These are phyloP conservation scores for Agriopis leucophaearia DNA, from an alignment of 2,888 invertebrate species.

Conservation along the genomic window DNA sequence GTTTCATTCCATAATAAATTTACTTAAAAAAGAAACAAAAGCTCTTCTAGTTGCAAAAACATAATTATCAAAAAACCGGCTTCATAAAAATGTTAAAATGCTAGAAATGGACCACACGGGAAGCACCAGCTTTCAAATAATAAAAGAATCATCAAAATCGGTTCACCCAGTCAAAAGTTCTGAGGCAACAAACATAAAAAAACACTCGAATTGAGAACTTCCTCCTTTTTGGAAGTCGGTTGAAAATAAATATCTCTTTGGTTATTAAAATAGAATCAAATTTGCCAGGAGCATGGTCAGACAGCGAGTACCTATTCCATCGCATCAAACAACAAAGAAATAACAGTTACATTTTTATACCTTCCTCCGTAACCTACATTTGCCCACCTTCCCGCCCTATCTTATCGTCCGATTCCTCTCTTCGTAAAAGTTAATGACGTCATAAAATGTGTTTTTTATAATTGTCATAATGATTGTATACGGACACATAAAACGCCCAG, in stretches of 20 bases:
- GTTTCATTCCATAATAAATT: no score
- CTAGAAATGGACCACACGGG: no score
- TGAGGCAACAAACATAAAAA: no score
- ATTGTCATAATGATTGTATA: slow-evolving; percentile 49
- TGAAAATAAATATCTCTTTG: neutral
- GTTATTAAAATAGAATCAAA: neutral
- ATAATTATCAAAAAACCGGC: no score
- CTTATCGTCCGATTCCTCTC: slow-evolving; percentile 48
- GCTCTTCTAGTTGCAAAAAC: no score
- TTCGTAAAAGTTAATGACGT: slow-evolving; percentile 57
- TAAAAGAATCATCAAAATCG: no score
- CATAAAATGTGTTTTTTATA: slow-evolving; percentile 56
- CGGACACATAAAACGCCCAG: slow-evolving; percentile 41
- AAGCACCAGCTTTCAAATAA: no score
- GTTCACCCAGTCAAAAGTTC: no score
- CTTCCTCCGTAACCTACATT: slow-evolving; percentile 37
- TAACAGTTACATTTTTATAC: slow-evolving; percentile 37
- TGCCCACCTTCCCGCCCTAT: slow-evolving; percentile 42
- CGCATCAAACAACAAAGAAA: slow-evolving; percentile 32
- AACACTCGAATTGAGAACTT: neutral
- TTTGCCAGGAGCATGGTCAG: neutral
- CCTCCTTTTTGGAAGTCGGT: no score
- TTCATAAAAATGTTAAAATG: no score
- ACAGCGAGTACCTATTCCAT: slow-evolving; percentile 3
- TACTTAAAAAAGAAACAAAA: no score